A percentile compares a stretch with the other conserved stretches of the same genome.
phyloP scores from a whole-genome alignment of 2,888 invertebrate species.

The Thereva nobilitata region DNA sequence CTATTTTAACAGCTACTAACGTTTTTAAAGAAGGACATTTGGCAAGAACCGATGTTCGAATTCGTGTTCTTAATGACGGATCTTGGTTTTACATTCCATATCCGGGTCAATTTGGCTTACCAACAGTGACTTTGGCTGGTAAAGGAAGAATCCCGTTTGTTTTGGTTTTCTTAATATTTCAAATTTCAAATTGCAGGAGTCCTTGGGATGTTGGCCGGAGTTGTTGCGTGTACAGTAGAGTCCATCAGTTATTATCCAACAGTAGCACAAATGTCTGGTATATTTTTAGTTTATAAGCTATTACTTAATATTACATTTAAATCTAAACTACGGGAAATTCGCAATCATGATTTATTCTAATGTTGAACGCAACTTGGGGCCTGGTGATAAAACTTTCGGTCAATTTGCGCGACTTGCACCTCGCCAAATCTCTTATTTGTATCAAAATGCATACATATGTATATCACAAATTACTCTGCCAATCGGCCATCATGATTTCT shows the following conservation, averaged over 20 bases:
- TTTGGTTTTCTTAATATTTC: background rate
- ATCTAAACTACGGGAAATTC: background rate
- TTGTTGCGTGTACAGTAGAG: constrained; percentile 78
- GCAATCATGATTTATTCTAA: no score
- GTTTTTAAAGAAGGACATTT: constrained; percentile 69
- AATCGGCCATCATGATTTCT: no score
- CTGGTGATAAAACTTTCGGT: no score
- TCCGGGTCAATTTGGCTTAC: constrained; percentile 80
- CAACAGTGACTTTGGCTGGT: constrained; percentile 67
- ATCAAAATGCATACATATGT: no score
- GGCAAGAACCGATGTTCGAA: constrained; percentile 74
- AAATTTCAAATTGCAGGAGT: constrained; percentile 60
- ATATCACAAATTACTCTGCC: no score
- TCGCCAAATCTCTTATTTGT: no score
- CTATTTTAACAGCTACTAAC: constrained; percentile 68
- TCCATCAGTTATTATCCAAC: constrained; percentile 90
- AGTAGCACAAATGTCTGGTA: constrained; percentile 80
- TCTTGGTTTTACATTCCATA: constrained; percentile 82
- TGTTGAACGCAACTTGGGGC: no score
- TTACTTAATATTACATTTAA: constrained; percentile 31
- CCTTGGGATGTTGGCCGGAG: constrained; percentile 77
- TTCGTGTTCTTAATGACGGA: constrained; percentile 70
- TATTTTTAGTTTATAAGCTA: constrained; percentile 10
- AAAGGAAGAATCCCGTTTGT: constrained; percentile 12
- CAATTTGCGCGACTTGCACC: no score